Conservation (phyloP, 1,140 invertebrate species). For the Pogonomyrmex barbatus region DNA sequence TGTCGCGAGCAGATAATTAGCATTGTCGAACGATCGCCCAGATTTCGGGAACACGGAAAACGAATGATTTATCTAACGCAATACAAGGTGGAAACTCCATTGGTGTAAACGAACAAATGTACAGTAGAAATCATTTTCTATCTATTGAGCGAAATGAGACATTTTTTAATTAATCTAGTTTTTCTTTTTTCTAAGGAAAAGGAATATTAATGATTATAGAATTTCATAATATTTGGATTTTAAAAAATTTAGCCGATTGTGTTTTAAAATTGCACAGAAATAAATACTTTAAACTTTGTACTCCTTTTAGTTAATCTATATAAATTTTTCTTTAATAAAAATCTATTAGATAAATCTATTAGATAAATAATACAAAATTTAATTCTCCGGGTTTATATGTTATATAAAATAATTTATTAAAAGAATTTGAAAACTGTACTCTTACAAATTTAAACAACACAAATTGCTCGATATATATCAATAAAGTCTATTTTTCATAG, state of each 20-base stretch:
- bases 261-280: neutral
- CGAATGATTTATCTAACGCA: neutral
- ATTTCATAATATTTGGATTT: neutral
- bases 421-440: neutral
- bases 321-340: slow-evolving; percentile 12
- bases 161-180: neutral
- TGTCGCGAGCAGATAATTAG: slow-evolving; percentile 33
- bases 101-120: neutral
- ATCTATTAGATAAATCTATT: neutral
- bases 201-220: neutral
- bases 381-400: neutral
- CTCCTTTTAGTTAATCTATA: neutral
- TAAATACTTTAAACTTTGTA: neutral
- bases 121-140: neutral
- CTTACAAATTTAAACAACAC: neutral
- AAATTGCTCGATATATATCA: slow-evolving; percentile 1
- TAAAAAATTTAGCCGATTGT: neutral
- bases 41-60: neutral
- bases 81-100: neutral
- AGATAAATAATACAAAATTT: neutral
- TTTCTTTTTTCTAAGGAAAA: neutral
- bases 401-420: neutral
- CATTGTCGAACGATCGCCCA: neutral
- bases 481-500: slow-evolving; percentile 35
- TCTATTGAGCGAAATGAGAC: neutral